Conservation (phyloP, 1,140 invertebrate species). For the Planococcus citri region DNA sequence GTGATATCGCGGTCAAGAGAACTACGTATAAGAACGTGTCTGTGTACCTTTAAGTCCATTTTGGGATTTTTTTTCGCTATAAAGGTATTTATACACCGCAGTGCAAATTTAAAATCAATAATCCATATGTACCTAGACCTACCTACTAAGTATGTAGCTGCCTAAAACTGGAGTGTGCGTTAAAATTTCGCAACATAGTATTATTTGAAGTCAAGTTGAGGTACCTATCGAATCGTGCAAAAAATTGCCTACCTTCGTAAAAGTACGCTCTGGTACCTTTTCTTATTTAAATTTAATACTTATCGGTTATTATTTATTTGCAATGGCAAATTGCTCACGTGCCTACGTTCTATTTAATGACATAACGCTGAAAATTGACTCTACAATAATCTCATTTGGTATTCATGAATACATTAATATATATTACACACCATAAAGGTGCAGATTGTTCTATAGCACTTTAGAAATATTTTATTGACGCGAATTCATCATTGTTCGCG, state of each 20-base stretch:
- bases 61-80: no score
- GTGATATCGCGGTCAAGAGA: no score
- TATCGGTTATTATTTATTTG: neutral
- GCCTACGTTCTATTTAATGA: conserved; percentile 2
- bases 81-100: no score
- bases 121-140: no score
- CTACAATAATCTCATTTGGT: neutral
- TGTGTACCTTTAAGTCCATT: no score
- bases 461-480: neutral
- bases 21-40: no score
- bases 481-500: neutral
- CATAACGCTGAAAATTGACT: neutral
- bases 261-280: conserved; percentile 7
- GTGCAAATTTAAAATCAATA: no score
- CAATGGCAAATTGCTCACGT: neutral
- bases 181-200: no score
- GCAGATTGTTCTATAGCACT: neutral
- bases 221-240: neutral
- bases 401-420: neutral
- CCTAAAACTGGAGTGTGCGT: no score
- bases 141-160: no score
- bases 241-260: conserved; percentile 2
- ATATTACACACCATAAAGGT: neutral
- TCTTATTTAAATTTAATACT: conserved; percentile 3
- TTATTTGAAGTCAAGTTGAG: no score